Base-by-base conservation (phyloP, 1,140 invertebrate genomes). In the Megalopta genalis region DNA sequence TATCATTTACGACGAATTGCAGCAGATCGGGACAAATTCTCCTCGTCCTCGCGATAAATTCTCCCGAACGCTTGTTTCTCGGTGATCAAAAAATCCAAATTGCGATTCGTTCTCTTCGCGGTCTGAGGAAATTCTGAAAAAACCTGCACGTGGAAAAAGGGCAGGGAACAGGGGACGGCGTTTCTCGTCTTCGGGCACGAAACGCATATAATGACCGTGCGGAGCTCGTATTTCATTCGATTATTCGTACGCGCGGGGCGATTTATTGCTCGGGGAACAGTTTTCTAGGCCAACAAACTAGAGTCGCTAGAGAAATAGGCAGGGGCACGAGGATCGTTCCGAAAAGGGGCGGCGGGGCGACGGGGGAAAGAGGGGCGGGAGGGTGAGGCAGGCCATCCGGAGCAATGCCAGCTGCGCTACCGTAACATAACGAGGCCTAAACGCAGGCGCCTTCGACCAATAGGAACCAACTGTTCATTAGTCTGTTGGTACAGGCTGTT, bases 391-490 rank as follows among this genome's bases (percentile, higher is more conserved):
- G 83, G 82, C 81, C 57, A 79, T 79, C 37, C 82, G 74, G 82
- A 84, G 87, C 86, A 81, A 84, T 90, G 89, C 89, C 90, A 92
- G 91, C 90, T 91, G 90, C 90, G 83, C 88, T 82, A 88, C 85
- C 80, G 86, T 90, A 90, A 90, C 87, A 88, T 90, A 91, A 90
- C 91, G 86, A 91, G 87, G 67, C 59, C 84, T 85, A 83, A 88
- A 85, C 85, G 82, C 87, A 88, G 87, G 87, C 89, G 86, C 87
- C 88, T 90, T 90, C 89, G 87, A 89, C 84, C 88, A 88, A 90
- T 90, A 90, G 88, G 83, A 88, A 80, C 89, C 91, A 91, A 92
- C 91, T 91, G 90, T 92, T 92, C 91, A 92, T 92, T 92, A 91
- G 87, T 88, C 84, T 86, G 84, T 89, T 87, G 73, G 86, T 88